phyloP scores from a whole-genome alignment of 2,888 invertebrate species.

The Crematogaster levior region DNA sequence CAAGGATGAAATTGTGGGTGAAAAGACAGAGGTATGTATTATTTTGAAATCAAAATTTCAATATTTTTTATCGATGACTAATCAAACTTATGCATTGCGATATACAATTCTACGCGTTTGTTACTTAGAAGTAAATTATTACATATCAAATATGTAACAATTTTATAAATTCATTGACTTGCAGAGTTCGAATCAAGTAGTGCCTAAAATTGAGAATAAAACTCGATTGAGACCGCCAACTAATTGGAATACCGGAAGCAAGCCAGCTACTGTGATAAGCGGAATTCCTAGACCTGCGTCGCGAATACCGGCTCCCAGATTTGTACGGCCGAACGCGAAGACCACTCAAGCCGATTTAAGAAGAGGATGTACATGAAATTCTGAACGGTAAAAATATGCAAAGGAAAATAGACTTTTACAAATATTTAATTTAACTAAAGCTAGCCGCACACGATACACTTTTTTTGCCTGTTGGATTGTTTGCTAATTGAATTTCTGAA shows the following conservation, averaged over 20 bases:
- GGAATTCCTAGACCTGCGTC: slow-evolving; percentile 84
- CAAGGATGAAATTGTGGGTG: slow-evolving; percentile 36
- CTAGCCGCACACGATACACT: no score
- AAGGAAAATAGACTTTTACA: background rate
- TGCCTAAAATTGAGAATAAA: slow-evolving; percentile 67
- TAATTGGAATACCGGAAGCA: slow-evolving; percentile 75
- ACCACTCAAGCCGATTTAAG: slow-evolving; percentile 62
- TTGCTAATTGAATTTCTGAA: no score
- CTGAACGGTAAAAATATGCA: slow-evolving; percentile 14
- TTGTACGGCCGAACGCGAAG: slow-evolving; percentile 62
- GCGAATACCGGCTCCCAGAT: slow-evolving; percentile 80
- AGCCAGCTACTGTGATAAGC: slow-evolving; percentile 72
- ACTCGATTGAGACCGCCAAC: slow-evolving; percentile 80
- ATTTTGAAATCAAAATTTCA: background rate
- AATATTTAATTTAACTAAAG: slow-evolving; percentile 46
- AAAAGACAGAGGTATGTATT: slow-evolving; percentile 59
- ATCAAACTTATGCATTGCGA: background rate
- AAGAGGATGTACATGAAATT: slow-evolving; percentile 61
- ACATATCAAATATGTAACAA: background rate
- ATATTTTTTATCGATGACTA: background rate
- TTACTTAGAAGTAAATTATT: background rate
- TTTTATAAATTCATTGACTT: slow-evolving; percentile 30
- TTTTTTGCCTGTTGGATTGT: no score
- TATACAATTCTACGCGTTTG: background rate
- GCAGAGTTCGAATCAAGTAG: slow-evolving; percentile 63